Conservation (phyloP, 2,888 invertebrate genomes). For the Diachrysia chrysitis region DNA sequence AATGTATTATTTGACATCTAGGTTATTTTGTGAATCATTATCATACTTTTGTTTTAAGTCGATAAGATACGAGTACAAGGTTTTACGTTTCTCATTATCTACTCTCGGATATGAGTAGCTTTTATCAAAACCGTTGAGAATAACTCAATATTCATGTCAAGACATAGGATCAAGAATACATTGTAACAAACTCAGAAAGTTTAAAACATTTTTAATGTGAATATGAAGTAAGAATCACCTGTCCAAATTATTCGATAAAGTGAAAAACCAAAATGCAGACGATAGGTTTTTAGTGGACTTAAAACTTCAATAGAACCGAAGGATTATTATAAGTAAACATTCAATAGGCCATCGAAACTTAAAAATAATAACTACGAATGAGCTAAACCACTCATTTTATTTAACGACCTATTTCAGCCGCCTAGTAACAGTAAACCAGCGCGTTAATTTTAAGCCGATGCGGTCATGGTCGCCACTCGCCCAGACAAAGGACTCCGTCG, state of each 20-base stretch:
- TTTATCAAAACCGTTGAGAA: slow-evolving; percentile 11
- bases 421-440: slow-evolving; percentile 53
- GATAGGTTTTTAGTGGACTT: too few species aligned
- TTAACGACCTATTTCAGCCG: slow-evolving; percentile 40
- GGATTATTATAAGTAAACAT: background rate
- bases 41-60: slow-evolving; percentile 28
- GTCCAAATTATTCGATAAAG: too few species aligned
- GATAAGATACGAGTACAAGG: slow-evolving; percentile 50
- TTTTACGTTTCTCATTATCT: slow-evolving; percentile 23
- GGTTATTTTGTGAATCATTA: slow-evolving; percentile 37
- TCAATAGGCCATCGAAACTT: background rate
- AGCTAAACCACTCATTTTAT: slow-evolving; percentile 6
- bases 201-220: too few species aligned
- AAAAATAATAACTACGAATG: background rate
- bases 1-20: slow-evolving; percentile 27
- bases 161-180: too few species aligned
- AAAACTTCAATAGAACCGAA: background rate
- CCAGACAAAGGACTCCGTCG: slow-evolving; percentile 54
- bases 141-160: background rate
- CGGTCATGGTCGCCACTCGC: slow-evolving; percentile 61
- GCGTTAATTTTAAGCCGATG: slow-evolving; percentile 60
- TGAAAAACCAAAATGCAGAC: too few species aligned
- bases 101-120: slow-evolving; percentile 20
- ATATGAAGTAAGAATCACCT: too few species aligned
- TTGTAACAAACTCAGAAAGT: too few species aligned